Percentiles rank a stretch among this genome's conserved stretches.
Conservation (phyloP, 2,888 invertebrate genomes). For the Drosophila pullipes region DNA sequence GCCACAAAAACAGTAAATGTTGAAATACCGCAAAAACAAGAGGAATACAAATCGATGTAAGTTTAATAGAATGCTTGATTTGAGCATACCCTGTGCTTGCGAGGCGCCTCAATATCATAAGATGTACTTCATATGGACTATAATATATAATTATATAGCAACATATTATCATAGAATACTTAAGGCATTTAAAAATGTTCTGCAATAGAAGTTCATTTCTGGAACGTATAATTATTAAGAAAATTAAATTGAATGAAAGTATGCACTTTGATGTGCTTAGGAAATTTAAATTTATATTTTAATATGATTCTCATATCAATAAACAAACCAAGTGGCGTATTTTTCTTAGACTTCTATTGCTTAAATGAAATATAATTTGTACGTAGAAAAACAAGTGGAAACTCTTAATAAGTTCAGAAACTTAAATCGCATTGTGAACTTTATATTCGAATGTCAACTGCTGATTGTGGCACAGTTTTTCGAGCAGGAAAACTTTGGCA, state of each 20-base stretch:
- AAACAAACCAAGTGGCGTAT: neutral
- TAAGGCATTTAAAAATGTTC: neutral
- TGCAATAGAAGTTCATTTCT: neutral
- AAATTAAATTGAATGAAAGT: neutral
- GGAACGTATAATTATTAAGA: neutral
- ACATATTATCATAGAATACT: neutral
- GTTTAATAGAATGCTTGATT: neutral
- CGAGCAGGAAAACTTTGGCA: slow-evolving; percentile 36
- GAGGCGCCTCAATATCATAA: neutral
- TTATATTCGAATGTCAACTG: neutral
- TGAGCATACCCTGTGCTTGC: slow-evolving; percentile 41
- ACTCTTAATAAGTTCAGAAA: neutral
- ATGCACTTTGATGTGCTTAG: neutral
- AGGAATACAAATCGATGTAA: neutral
- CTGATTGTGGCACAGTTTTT: neutral
- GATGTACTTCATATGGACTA: neutral
- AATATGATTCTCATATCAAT: neutral
- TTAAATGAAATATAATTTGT: neutral
- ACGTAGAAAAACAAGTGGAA: neutral
- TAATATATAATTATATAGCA: neutral
- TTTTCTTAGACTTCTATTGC: neutral
- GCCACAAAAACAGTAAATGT: slow-evolving; percentile 33
- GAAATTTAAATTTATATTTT: neutral
- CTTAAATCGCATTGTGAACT: neutral
- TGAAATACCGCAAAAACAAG: slow-evolving; percentile 3